A percentile compares a stretch with the other conserved stretches of the same genome.
phyloP scores from a whole-genome alignment of 2,113 vertebrate species.

The Atractosteus spatula region DNA sequence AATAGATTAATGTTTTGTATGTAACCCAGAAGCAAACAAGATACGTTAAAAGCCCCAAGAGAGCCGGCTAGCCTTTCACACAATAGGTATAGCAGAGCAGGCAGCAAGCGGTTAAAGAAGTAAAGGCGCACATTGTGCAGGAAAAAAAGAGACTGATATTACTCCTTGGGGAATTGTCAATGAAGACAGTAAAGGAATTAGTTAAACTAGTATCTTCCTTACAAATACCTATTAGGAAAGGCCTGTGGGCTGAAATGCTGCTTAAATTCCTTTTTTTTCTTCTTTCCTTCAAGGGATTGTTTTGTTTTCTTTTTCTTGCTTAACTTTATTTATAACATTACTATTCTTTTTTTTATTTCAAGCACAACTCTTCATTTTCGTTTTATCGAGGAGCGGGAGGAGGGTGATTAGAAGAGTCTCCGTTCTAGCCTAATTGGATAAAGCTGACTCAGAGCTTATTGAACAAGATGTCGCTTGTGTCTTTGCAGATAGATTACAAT shows the following conservation, averaged over 20 bases:
- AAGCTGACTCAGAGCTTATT: slow-evolving; percentile 64
- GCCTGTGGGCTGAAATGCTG: slow-evolving; percentile 61
- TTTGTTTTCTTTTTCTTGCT: slow-evolving; percentile 15
- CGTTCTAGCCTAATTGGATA: slow-evolving; percentile 66
- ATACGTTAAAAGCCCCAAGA: too few species aligned
- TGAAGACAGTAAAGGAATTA: slow-evolving; percentile 58
- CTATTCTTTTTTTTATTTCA: slow-evolving; percentile 37
- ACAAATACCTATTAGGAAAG: slow-evolving; percentile 56
- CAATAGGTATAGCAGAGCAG: slow-evolving; percentile 13
- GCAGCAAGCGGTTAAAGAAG: slow-evolving; percentile 48
- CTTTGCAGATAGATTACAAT: slow-evolving; percentile 62
- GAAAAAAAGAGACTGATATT: slow-evolving; percentile 43
- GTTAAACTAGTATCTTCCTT: slow-evolving; percentile 46
- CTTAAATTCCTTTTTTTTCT: slow-evolving; percentile 61
- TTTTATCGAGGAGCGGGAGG: slow-evolving; percentile 44
- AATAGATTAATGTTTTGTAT: too few species aligned
- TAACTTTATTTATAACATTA: slow-evolving; percentile 55
- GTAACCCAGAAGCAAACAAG: too few species aligned
- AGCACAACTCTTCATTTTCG: slow-evolving; percentile 49
- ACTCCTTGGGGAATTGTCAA: slow-evolving; percentile 61
- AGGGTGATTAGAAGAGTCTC: slow-evolving; percentile 63
- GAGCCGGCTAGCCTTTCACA: too few species aligned
- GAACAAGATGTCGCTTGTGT: slow-evolving; percentile 65
- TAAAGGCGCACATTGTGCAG: not conserved
- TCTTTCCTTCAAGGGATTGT: slow-evolving; percentile 46